phyloP scores from a whole-genome alignment of 2,113 vertebrate genomes.

The Psittacara wagleri region DNA sequence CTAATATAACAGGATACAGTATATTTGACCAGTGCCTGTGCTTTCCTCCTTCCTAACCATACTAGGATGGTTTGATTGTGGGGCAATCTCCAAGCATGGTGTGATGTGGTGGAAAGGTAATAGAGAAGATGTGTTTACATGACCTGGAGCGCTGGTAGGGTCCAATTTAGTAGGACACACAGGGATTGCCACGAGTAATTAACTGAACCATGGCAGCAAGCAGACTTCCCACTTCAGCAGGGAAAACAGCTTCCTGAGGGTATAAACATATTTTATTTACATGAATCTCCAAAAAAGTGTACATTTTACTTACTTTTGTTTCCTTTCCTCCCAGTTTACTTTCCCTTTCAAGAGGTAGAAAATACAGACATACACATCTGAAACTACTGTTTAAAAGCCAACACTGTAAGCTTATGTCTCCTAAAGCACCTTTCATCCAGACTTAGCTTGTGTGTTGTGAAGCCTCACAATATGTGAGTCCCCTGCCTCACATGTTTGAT shows the following conservation, averaged over 20 bases:
- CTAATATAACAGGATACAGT: not conserved
- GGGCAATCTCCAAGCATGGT: not conserved
- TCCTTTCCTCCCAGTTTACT: not conserved
- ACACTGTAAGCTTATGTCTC: not conserved
- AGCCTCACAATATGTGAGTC: not conserved
- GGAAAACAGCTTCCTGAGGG: not conserved
- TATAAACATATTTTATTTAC: not conserved
- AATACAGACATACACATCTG: not conserved
- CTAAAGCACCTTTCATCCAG: not conserved
- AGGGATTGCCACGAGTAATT: no score
- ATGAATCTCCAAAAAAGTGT: not conserved
- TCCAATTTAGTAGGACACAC: not conserved
- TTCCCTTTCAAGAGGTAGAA: not conserved
- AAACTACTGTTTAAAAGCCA: not conserved
- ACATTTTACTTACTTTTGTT: not conserved
- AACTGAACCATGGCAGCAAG: not conserved
- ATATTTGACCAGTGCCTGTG: not conserved
- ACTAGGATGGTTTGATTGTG: not conserved
- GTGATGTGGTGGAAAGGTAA: not conserved
- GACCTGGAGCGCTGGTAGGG: no score
- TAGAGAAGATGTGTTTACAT: not conserved
- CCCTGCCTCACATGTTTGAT: accelerated
- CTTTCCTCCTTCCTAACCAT: not conserved
- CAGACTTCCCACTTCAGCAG: not conserved
- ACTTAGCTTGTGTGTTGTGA: not conserved